Percentiles rank a stretch among this genome's conserved stretches.
phyloP scores from a whole-genome alignment of 1,140 invertebrate genomes.

The Nephila pilipes region DNA sequence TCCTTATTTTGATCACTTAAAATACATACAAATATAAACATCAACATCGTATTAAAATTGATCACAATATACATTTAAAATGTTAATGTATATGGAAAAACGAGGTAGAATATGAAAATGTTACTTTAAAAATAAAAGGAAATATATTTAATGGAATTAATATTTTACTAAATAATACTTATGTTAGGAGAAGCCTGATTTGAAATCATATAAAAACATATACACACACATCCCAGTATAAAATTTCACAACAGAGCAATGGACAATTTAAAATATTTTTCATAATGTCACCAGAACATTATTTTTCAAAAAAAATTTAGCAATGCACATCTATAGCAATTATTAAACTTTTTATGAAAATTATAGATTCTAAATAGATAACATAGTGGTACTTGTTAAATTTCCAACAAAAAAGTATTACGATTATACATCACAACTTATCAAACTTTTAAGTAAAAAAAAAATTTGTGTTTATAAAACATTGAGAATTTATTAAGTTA shows the following conservation, averaged over 20 bases:
- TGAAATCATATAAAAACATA: not conserved
- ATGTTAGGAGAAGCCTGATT: not conserved
- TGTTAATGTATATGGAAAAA: not conserved
- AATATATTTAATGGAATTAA: not conserved
- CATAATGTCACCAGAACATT: too few species aligned
- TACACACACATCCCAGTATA: not conserved
- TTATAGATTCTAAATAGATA: too few species aligned
- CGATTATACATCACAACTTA: too few species aligned
- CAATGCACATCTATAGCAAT: too few species aligned
- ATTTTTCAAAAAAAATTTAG: too few species aligned
- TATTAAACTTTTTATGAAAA: too few species aligned
- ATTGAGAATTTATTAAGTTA: too few species aligned
- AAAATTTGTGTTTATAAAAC: too few species aligned
- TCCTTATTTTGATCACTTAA: not conserved
- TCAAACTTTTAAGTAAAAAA: too few species aligned
- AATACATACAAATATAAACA: not conserved
- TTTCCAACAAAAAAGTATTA: too few species aligned
- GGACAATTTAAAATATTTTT: too few species aligned
- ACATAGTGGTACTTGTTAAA: too few species aligned
- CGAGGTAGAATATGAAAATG: constrained; percentile 1
- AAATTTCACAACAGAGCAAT: not conserved
- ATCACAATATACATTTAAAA: constrained; percentile 6
- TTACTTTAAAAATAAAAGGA: not conserved
- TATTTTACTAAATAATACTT: not conserved
- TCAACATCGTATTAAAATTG: not conserved